phyloP scores from a whole-genome alignment of 2,797 vertebrate species.

The Coregonus sp. region DNA sequence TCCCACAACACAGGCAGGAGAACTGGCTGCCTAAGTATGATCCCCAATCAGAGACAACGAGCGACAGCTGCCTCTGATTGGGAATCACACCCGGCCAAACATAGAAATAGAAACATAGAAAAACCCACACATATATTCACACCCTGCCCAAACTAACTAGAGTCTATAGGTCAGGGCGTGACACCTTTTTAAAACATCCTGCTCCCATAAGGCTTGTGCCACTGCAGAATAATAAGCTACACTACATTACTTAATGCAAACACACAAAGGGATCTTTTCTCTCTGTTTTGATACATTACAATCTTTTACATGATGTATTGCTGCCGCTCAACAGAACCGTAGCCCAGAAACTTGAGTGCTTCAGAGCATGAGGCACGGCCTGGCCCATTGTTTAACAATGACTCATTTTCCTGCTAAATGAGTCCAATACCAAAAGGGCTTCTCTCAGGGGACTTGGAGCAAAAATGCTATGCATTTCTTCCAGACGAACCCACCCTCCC shows the following conservation, averaged over 20 bases:
- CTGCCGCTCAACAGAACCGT: not conserved
- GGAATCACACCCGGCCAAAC: too few relatives aligned
- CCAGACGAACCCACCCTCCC: not conserved
- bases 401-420: not conserved
- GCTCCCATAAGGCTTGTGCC: not conserved
- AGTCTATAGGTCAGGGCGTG: too few relatives aligned
- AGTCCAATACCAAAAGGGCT: not conserved
- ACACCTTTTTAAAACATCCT: not conserved
- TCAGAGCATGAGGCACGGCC: not conserved
- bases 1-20: too few relatives aligned
- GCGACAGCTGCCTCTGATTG: too few relatives aligned
- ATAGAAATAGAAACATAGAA: too few relatives aligned
- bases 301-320: not conserved
- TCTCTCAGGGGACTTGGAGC: conserved; percentile 1
- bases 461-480: conserved; percentile 14
- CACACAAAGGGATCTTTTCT: not conserved
- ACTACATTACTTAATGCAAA: too few relatives aligned
- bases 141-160: too few relatives aligned
- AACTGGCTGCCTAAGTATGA: too few relatives aligned
- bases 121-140: too few relatives aligned
- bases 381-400: conserved; percentile 1
- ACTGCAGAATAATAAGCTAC: not conserved
- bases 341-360: not conserved
- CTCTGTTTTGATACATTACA: not conserved
- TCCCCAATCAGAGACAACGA: too few relatives aligned